These are phyloP conservation scores for Cyanoderma ruficeps DNA, from an alignment of 2,113 vertebrate genomes.

Conservation along the genomic window DNA sequence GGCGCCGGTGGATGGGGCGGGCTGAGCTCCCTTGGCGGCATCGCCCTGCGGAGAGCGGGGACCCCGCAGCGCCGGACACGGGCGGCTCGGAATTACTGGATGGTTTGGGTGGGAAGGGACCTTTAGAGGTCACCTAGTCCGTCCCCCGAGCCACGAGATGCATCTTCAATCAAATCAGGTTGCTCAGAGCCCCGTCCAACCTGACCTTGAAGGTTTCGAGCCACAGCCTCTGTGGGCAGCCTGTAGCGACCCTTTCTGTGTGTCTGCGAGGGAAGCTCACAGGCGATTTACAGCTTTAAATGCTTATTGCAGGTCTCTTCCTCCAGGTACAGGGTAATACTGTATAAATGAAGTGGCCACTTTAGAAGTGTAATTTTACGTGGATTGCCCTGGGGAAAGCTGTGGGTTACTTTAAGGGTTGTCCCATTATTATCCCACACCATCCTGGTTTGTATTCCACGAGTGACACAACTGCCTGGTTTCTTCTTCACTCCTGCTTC, in stretches of 20 bases:
- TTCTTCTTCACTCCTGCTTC: background rate
- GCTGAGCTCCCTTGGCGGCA: background rate
- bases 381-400: background rate
- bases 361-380: background rate
- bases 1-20: background rate
- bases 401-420: background rate
- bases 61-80: background rate
- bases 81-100: background rate
- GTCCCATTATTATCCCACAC: background rate
- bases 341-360: background rate
- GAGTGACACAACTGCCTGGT: background rate
- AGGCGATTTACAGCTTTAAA: too few species aligned
- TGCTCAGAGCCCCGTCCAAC: background rate
- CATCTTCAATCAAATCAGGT: background rate
- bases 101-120: background rate
- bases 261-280: background rate
- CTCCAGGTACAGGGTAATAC: fast-evolving
- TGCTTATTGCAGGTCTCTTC: background rate
- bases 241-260: background rate
- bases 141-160: background rate
- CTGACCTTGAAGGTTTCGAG: background rate
- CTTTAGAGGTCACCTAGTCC: background rate
- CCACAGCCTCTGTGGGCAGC: background rate
- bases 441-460: background rate
- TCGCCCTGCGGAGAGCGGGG: background rate